These are phyloP conservation scores for Dendropsophus ebraccatus DNA, from an alignment of 2,113 vertebrate genomes.

Conservation along the genomic window DNA sequence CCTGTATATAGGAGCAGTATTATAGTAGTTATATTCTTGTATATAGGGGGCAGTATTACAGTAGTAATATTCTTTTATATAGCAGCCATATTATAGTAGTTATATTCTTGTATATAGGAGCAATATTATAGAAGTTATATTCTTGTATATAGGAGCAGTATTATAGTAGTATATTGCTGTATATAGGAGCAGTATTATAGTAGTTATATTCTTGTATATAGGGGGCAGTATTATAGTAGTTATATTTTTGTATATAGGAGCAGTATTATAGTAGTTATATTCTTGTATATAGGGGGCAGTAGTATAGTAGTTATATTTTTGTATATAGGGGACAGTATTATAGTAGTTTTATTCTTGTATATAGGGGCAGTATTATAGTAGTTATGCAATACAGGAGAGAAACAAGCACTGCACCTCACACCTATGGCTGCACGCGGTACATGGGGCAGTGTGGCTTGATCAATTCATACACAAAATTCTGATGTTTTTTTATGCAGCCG, in stretches of 20 bases:
- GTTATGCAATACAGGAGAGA: too few species aligned
- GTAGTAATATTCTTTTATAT: background rate
- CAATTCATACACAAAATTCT: too few species aligned
- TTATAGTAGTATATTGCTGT: too few species aligned
- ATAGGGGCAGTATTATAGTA: background rate
- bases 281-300: background rate
- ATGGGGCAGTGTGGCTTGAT: too few species aligned
- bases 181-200: background rate
- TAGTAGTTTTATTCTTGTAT: background rate
- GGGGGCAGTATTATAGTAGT: background rate
- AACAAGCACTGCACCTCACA: too few species aligned
- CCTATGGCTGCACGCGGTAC: too few species aligned
- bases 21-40: slow-evolving; percentile 6
- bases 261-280: background rate
- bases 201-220: slow-evolving; percentile 16
- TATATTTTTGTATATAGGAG: background rate
- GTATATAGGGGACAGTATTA: background rate
- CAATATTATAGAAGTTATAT: too few species aligned
- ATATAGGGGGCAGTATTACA: background rate
- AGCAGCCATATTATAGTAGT: background rate
- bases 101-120: background rate
- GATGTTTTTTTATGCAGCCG: too few species aligned
- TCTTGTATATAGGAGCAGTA: too few species aligned
- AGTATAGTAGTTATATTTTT: background rate
- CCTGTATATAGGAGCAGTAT: too few species aligned